Conservation (phyloP, 2,113 vertebrate genomes). For the Tenrec ecaudatus region DNA sequence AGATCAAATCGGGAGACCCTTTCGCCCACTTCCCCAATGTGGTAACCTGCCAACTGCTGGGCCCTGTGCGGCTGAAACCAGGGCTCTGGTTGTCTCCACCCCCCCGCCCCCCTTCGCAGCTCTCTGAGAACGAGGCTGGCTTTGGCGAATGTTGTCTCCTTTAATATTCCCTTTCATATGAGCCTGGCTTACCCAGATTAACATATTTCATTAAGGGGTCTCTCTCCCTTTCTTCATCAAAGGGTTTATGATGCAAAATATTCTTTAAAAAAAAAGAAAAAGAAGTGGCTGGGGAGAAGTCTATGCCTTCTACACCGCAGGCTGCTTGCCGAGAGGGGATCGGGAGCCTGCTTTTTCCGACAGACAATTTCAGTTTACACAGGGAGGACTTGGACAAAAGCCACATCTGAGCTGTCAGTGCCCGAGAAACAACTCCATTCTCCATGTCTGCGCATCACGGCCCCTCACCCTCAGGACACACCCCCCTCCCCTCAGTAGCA, state of each 20-base stretch:
- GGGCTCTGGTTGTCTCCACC: not conserved
- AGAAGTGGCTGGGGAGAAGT: slow-evolving; percentile 51
- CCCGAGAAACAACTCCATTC: not conserved
- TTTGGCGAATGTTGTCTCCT: slow-evolving; percentile 77
- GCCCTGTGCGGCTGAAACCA: slow-evolving; percentile 6
- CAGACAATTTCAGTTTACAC: not conserved
- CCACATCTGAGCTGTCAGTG: slow-evolving; percentile 22
- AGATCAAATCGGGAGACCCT: slow-evolving; percentile 23
- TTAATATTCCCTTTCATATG: slow-evolving; percentile 86
- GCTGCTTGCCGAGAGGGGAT: slow-evolving; percentile 33
- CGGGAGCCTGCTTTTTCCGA: not conserved
- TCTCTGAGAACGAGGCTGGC: slow-evolving; percentile 23
- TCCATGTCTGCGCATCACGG: not conserved
- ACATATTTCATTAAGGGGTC: slow-evolving; percentile 80
- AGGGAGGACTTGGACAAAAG: slow-evolving; percentile 17
- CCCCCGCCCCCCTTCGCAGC: slow-evolving; percentile 14
- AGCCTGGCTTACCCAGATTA: slow-evolving; percentile 81
- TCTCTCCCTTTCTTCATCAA: slow-evolving; percentile 85
- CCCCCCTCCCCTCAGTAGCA: not conserved
- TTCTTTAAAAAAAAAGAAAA: slow-evolving; percentile 72
- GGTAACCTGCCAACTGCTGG: slow-evolving; percentile 35
- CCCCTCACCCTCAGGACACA: not conserved
- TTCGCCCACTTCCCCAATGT: slow-evolving; percentile 8
- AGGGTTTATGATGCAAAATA: slow-evolving; percentile 72
- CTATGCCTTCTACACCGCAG: slow-evolving; percentile 32